phyloP scores from a whole-genome alignment of 1,140 invertebrate species.

The Leptinotarsa undecemlineata region DNA sequence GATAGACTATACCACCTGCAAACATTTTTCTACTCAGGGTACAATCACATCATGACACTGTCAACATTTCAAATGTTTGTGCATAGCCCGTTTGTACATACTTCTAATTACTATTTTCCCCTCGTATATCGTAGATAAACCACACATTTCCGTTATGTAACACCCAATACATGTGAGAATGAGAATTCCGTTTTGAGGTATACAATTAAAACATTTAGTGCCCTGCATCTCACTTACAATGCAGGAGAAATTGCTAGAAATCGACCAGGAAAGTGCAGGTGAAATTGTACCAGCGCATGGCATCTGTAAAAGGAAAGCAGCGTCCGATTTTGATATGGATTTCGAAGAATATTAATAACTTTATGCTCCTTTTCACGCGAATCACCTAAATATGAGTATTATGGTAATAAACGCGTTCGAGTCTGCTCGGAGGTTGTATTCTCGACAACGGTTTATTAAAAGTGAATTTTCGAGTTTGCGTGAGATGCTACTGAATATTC shows the following conservation, averaged over 20 bases:
- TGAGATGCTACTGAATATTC: not conserved
- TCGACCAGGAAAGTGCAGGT: slow-evolving; percentile 48
- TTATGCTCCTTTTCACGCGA: slow-evolving; percentile 7
- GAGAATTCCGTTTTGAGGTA: not conserved
- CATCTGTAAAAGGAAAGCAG: slow-evolving; percentile 50
- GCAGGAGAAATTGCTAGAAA: slow-evolving; percentile 47
- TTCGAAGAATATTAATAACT: slow-evolving; percentile 6
- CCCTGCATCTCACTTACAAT: slow-evolving; percentile 22
- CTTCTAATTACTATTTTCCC: not conserved
- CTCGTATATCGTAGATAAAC: not conserved
- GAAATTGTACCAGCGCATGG: slow-evolving; percentile 49
- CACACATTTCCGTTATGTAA: slow-evolving; percentile 1
- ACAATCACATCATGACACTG: too few species aligned
- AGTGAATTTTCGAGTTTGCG: not conserved
- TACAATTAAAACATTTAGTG: slow-evolving; percentile 1
- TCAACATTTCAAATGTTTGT: too few species aligned
- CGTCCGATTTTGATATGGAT: slow-evolving; percentile 28
- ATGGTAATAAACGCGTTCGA: not conserved
- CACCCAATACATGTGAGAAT: not conserved
- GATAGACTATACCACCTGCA: too few species aligned
- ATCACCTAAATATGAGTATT: slow-evolving; percentile 1
- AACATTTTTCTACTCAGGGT: too few species aligned
- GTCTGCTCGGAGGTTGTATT: not conserved
- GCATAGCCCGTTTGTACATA: too few species aligned
- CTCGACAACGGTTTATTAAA: not conserved